phyloP scores from a whole-genome alignment of 2,888 invertebrate genomes.

The Troides helena region DNA sequence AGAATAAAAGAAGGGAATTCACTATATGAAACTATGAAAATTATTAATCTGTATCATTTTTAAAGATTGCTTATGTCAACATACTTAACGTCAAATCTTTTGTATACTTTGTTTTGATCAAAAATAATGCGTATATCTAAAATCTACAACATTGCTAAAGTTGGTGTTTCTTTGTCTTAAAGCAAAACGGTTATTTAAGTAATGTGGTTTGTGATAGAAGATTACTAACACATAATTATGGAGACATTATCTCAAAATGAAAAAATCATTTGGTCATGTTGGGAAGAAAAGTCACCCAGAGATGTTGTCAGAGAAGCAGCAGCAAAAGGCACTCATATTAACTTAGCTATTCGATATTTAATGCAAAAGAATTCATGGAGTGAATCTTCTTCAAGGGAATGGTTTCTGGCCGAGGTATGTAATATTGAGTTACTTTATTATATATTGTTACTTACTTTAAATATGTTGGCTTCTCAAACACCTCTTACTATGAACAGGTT shows the following conservation, averaged over 20 bases:
- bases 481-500: conserved; percentile 60
- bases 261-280: conserved; percentile 83
- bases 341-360: conserved; percentile 80
- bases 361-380: conserved; percentile 77
- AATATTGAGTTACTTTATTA: neutral
- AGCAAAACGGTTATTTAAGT: conserved; percentile 5
- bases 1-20: no score
- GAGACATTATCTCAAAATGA: conserved; percentile 80
- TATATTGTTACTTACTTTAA: neutral
- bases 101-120: conserved; percentile 15
- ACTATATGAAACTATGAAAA: neutral
- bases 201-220: neutral
- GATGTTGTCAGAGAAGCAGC: conserved; percentile 85
- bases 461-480: neutral
- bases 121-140: neutral
- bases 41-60: neutral
- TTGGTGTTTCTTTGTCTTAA: conserved; percentile 5
- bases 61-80: neutral
- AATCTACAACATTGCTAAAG: neutral
- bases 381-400: conserved; percentile 72
- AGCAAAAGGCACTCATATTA: conserved; percentile 83
- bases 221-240: conserved; percentile 48
- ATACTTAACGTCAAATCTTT: conserved; percentile 12
- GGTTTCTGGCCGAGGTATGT: conserved; percentile 80
- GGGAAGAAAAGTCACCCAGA: conserved; percentile 81